phyloP scores from a whole-genome alignment of 2,888 invertebrate species.

The Brassicogethes aeneus region DNA sequence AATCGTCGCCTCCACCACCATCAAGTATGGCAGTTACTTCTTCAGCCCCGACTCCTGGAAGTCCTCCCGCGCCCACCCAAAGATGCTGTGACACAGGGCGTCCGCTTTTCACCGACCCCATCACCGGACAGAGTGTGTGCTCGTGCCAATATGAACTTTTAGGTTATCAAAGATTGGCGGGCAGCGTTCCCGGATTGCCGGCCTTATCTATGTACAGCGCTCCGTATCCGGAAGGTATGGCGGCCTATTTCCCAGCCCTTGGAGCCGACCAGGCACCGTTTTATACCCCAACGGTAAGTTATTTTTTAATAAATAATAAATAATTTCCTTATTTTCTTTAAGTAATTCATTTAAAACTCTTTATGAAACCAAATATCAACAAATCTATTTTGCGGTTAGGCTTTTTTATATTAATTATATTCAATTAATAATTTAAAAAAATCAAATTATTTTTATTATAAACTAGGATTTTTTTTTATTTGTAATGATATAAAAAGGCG shows the following conservation, averaged over 20 bases:
- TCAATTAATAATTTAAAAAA: no score
- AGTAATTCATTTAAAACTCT: no score
- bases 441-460: no score
- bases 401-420: no score
- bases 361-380: no score
- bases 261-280: slow-evolving; percentile 81
- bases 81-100: slow-evolving; percentile 89
- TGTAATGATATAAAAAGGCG: no score
- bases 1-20: slow-evolving; percentile 49
- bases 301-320: no score
- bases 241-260: slow-evolving; percentile 76
- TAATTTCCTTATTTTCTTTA: no score
- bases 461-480: no score
- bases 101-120: slow-evolving; percentile 81
- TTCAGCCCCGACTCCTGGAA: slow-evolving; percentile 42
- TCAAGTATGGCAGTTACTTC: slow-evolving; percentile 40
- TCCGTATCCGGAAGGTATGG: slow-evolving; percentile 75
- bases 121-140: slow-evolving; percentile 81
- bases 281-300: slow-evolving; percentile 76
- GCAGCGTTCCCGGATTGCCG: slow-evolving; percentile 59
- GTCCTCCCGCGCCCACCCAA: slow-evolving; percentile 42
- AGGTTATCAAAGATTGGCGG: slow-evolving; percentile 70
- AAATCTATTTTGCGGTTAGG: no score
- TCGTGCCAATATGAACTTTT: slow-evolving; percentile 87
- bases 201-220: slow-evolving; percentile 71